Evolutionary conservation across 2,888 invertebrate species (phyloP).

Genomic region (Drosophila fungiperda): DNA sequence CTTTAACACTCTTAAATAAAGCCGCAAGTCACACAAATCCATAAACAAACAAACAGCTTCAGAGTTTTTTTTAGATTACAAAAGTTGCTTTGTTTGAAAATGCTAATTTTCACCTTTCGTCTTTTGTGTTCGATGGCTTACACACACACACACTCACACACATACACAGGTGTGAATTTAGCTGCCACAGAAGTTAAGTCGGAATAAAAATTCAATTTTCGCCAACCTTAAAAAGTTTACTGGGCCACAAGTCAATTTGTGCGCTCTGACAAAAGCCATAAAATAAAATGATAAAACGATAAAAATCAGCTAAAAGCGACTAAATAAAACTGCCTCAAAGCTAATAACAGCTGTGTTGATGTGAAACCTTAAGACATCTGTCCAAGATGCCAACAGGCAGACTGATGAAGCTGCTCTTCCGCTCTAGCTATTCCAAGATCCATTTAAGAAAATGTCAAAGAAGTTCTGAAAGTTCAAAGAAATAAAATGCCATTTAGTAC

Average conservation of each 20-base stretch:
- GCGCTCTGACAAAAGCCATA: constrained; percentile 36
- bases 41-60: constrained; percentile 30
- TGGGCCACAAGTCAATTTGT: constrained; percentile 71
- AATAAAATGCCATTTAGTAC: constrained; percentile 53
- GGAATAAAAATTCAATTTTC: constrained; percentile 62
- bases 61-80: constrained; percentile 47
- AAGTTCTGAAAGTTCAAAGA: constrained; percentile 51
- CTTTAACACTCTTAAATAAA: constrained; percentile 13
- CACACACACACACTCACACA: constrained; percentile 8
- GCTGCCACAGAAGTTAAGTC: constrained; percentile 12
- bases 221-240: constrained; percentile 47
- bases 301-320: constrained; percentile 14
- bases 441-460: constrained; percentile 50
- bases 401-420: not conserved
- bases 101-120: constrained; percentile 57
- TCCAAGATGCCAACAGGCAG: not conserved
- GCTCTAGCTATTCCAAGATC: constrained; percentile 6
- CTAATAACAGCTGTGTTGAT: constrained; percentile 15
- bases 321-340: constrained; percentile 15
- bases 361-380: constrained; percentile 7
- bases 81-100: constrained; percentile 59
- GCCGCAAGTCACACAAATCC: constrained; percentile 11
- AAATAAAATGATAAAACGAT: constrained; percentile 31
- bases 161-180: constrained; percentile 44
- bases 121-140: constrained; percentile 2